These are phyloP conservation scores for Meloe dianella DNA, from an alignment of 2,888 invertebrate genomes.

Conservation along the genomic window DNA sequence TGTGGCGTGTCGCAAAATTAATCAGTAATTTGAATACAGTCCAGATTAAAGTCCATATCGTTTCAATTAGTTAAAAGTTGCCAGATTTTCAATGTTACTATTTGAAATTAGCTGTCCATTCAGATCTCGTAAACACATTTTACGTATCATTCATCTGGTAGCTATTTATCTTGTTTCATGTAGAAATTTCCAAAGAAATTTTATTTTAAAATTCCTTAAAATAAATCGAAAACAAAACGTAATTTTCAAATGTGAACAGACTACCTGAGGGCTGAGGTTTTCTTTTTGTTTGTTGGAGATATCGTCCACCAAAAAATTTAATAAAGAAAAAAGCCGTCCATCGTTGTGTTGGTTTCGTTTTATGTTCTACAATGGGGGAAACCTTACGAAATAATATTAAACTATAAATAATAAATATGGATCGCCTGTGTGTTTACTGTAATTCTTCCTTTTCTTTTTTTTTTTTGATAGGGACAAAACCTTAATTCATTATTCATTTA, in stretches of 20 bases:
- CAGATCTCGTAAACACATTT: neutral
- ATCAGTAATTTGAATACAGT: neutral
- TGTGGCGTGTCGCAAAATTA: neutral
- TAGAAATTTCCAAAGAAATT: too few relatives aligned
- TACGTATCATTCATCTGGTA: neutral
- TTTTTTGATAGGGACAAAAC: neutral
- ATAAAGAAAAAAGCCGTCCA: slow-evolving; percentile 17
- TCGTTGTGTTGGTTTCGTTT: slow-evolving; percentile 5
- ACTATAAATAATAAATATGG: slow-evolving; percentile 29
- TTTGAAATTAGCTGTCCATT: neutral
- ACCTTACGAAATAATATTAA: slow-evolving; percentile 22
- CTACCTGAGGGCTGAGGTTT: neutral
- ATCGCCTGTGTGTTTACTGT: slow-evolving; percentile 17
- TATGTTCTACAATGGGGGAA: neutral
- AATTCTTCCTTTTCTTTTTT: too few relatives aligned
- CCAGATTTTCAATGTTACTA: neutral
- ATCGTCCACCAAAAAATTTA: slow-evolving; percentile 16
- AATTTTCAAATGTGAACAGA: slow-evolving; percentile 9
- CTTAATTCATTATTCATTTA: neutral
- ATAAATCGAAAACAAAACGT: neutral
- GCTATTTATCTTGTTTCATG: neutral
- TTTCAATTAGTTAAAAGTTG: slow-evolving; percentile 7
- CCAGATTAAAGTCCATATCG: neutral
- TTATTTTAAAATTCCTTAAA: neutral
- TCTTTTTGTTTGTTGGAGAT: neutral